A percentile compares a stretch with the other conserved stretches of the same genome.
Conservation (phyloP, 2,797 vertebrate genomes). For the Typhlichthys eigenmanni region DNA sequence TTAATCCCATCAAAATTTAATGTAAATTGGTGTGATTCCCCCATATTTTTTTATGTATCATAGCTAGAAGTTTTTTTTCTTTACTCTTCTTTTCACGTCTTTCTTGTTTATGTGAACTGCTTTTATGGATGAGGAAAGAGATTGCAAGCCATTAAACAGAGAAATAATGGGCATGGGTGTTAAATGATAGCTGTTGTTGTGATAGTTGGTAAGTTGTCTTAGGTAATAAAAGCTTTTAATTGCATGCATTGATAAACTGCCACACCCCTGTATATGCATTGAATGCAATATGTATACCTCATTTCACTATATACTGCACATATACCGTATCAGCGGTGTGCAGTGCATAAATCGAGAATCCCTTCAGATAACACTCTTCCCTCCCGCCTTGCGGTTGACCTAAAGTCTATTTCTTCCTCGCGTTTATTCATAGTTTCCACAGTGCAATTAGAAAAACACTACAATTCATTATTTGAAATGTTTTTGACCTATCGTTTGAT, state of each 20-base stretch:
- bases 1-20: conserved; percentile 56
- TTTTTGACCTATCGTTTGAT: too few species aligned
- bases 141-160: neutral
- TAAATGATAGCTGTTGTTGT: conserved; percentile 1
- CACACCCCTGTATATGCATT: neutral
- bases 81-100: neutral
- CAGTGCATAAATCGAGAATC: too few species aligned
- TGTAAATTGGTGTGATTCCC: conserved; percentile 31
- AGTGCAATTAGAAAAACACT: too few species aligned
- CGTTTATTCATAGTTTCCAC: too few species aligned
- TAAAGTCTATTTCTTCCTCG: too few species aligned
- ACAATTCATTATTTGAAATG: too few species aligned
- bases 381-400: too few species aligned
- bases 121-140: neutral
- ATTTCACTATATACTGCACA: too few species aligned
- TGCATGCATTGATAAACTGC: neutral
- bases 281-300: too few species aligned
- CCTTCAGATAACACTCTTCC: too few species aligned
- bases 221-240: neutral
- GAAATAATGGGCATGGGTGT: neutral
- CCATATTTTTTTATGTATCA: conserved; percentile 10
- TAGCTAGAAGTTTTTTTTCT: conserved; percentile 24
- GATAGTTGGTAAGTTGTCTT: neutral
- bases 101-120: neutral
- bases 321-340: too few species aligned